These are phyloP conservation scores for Cistogaster globosa DNA, from an alignment of 2,888 invertebrate genomes.

Conservation along the genomic window DNA sequence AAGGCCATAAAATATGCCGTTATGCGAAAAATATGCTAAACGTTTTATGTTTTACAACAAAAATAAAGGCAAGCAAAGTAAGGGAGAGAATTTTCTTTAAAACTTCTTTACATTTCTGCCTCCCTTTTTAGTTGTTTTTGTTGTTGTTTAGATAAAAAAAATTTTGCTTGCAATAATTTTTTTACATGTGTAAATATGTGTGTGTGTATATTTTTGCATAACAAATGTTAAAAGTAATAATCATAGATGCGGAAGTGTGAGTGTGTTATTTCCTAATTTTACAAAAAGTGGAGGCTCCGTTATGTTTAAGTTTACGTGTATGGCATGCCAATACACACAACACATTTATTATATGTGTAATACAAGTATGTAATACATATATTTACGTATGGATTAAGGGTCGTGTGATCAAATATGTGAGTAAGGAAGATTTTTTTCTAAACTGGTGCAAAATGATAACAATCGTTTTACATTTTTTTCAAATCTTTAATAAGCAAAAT, in stretches of 20 bases:
- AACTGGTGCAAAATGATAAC: not conserved
- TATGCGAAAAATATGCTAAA: constrained; percentile 70
- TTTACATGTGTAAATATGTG: not conserved
- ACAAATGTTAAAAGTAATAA: no score
- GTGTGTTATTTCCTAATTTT: constrained; percentile 12
- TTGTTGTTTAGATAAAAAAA: not conserved
- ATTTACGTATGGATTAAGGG: constrained; percentile 1
- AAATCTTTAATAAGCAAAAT: no score
- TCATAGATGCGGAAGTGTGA: no score
- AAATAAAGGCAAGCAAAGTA: not conserved
- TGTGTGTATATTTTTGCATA: no score
- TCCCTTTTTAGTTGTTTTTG: not conserved
- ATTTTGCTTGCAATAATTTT: constrained; percentile 49
- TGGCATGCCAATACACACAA: constrained; percentile 39
- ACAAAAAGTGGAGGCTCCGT: not conserved
- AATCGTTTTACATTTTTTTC: not conserved
- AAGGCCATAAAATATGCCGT: constrained; percentile 62
- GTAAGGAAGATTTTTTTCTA: not conserved
- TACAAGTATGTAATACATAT: not conserved
- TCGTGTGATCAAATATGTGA: not conserved
- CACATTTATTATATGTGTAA: constrained; percentile 3
- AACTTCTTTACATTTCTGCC: constrained; percentile 12
- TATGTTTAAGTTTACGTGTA: constrained; percentile 43
- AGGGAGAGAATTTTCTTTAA: constrained; percentile 22
- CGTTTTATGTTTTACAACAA: constrained; percentile 17